Evolutionary conservation across 1,140 invertebrate genomes (phyloP), one percentile per base, ranked within the genome.

Genomic region (Drosophila ohnishii): DNA sequence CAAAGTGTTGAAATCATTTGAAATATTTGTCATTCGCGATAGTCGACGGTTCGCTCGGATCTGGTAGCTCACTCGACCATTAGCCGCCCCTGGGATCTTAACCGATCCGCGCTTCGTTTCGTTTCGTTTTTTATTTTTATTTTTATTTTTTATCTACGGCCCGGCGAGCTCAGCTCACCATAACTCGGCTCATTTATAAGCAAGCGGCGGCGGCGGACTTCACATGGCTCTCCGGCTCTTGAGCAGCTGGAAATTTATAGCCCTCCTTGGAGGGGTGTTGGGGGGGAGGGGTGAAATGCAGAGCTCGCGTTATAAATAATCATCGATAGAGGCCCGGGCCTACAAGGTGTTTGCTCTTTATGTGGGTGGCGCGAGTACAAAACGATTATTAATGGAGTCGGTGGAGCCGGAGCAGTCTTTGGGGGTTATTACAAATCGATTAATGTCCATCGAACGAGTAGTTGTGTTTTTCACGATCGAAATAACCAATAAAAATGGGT

Each of bases 1-100:
- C 83, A 87, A 87, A 87, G 84, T 87, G 84, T 87, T 87, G 84
- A 87, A 87, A 87, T 87, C 85, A 87, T 87, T 88, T 87, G 84
- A 87, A 87, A 87, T 87, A 87, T 87, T 87, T 87, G 84, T 87
- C 84, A 87, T 87, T 75, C 58, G 67, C 60, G 84, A 86, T 86
- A 87, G 79, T 50, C 61, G 35, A 32, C 22, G 9, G 32, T 35
- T 13, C 11, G 32, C 30, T 13, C 11, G 34, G 44, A 47, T 45
- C 58, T 47, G 30, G 35, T 35, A 40, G 62, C 48, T 50, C 35
- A 37, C 25, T 39, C 40, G 28, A 70, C 65, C 69, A 72, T 70
- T 70, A 72, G 64, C 63, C 61, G 35, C 37, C 34, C 50, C 35
- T 53, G 51, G 61, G 37, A 57, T 25, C 30, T 16, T 28, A 28